These are phyloP conservation scores for Ceratina australensis DNA, from an alignment of 1,140 invertebrate genomes.

Conservation along the genomic window DNA sequence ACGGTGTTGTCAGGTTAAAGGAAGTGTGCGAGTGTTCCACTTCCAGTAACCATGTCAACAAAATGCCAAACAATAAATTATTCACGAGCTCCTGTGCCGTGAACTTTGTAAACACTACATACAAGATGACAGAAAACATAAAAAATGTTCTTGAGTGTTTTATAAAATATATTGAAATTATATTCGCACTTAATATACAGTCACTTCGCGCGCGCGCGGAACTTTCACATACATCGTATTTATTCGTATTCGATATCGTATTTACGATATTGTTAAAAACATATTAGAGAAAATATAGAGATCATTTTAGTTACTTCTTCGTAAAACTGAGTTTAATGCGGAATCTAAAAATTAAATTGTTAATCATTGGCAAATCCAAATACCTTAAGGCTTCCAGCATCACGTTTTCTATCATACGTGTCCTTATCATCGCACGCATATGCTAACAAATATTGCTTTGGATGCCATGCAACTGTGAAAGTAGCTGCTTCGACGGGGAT, in stretches of 20 bases:
- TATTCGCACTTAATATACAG: no score
- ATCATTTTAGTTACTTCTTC: background rate
- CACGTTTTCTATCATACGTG: slow-evolving; percentile 89
- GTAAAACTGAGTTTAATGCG: slow-evolving; percentile 15
- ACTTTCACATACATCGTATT: no score
- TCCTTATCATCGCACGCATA: slow-evolving; percentile 98
- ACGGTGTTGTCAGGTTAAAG: background rate
- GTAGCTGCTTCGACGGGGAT: slow-evolving; percentile 95
- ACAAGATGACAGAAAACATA: no score
- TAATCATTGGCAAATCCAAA: slow-evolving; percentile 89
- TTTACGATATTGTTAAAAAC: background rate
- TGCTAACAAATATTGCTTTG: slow-evolving; percentile 93
- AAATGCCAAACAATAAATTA: slow-evolving; percentile 36
- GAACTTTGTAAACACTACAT: no score
- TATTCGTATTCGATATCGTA: no score
- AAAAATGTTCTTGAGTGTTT: background rate
- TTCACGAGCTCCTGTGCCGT: no score
- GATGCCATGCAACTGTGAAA: slow-evolving; percentile 98
- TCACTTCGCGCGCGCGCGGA: no score
- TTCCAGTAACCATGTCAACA: slow-evolving; percentile 48
- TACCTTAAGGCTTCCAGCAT: slow-evolving; percentile 95
- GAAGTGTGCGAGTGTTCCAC: background rate
- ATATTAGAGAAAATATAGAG: background rate
- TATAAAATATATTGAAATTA: background rate
- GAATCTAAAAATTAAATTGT: slow-evolving; percentile 21